Percentiles rank a stretch among this genome's conserved stretches.
These are phyloP conservation scores for Dendropsophus ebraccatus DNA, from an alignment of 2,113 vertebrate genomes.

Conservation along the genomic window DNA sequence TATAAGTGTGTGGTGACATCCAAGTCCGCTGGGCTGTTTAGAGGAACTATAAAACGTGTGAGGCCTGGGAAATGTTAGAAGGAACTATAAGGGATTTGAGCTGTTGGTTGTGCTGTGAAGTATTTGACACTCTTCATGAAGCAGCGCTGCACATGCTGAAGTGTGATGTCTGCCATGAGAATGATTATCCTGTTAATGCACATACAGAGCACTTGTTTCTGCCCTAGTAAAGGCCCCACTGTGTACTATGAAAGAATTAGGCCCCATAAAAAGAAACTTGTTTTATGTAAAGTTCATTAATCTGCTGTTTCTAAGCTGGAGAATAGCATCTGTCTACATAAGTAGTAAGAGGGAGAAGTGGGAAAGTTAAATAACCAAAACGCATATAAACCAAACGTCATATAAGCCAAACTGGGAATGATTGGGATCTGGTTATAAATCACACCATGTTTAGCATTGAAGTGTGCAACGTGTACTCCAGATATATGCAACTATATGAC, in stretches of 20 bases:
- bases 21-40: neutral
- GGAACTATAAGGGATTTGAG: slow-evolving; percentile 6
- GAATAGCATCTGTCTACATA: neutral
- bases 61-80: slow-evolving; percentile 26
- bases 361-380: neutral
- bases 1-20: too few relatives aligned
- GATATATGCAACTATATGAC: too few relatives aligned
- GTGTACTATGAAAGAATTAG: neutral
- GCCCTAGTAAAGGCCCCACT: neutral
- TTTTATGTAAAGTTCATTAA: neutral
- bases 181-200: slow-evolving; percentile 34
- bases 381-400: neutral
- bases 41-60: slow-evolving; percentile 38
- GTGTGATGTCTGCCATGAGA: slow-evolving; percentile 39
- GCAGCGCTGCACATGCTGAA: slow-evolving; percentile 2
- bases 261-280: neutral
- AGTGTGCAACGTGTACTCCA: too few relatives aligned
- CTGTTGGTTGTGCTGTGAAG: slow-evolving; percentile 22
- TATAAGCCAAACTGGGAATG: neutral
- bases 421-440: neutral
- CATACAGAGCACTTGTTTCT: neutral
- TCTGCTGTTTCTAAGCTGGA: too few relatives aligned
- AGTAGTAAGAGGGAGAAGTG: neutral
- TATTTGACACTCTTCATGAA: slow-evolving; percentile 35
- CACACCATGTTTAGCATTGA: too few relatives aligned